Percentiles rank a stretch among this genome's conserved stretches.
Conservation (phyloP, 2,888 invertebrate genomes). For the Agonopterix arenella region DNA sequence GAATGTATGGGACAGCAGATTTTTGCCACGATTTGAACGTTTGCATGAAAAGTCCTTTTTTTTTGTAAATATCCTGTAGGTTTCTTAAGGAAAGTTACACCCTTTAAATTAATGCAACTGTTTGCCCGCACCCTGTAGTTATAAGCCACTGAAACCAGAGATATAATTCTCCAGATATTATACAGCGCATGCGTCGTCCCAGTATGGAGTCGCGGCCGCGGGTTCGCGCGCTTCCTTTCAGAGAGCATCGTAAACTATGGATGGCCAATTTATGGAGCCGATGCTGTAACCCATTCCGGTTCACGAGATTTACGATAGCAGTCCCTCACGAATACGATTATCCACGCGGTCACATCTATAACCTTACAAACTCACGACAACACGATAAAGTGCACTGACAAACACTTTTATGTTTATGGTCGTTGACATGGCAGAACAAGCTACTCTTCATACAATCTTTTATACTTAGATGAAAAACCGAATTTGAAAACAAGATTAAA, state of each 20-base stretch:
- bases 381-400: conserved; percentile 17
- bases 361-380: conserved; percentile 33
- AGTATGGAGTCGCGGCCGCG: conserved; percentile 26
- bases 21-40: too few species aligned
- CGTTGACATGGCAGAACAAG: background rate
- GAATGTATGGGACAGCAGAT: too few species aligned
- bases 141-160: background rate
- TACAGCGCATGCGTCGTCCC: conserved; percentile 20
- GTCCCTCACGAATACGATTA: conserved; percentile 56
- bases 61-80: too few species aligned
- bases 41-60: too few species aligned
- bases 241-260: conserved; percentile 65
- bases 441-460: too few species aligned
- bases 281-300: conserved; percentile 59
- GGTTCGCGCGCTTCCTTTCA: conserved; percentile 48
- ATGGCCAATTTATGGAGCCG: conserved; percentile 67
- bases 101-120: too few species aligned
- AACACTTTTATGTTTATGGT: conserved; percentile 5
- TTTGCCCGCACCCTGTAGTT: too few species aligned
- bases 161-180: conserved; percentile 22
- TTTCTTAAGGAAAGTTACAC: too few species aligned
- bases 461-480: too few species aligned
- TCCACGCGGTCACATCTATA: conserved; percentile 45
- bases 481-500: too few species aligned
- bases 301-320: conserved; percentile 57